Conservation (phyloP, 2,113 vertebrate species). For the Myxocyprinus asiaticus region DNA sequence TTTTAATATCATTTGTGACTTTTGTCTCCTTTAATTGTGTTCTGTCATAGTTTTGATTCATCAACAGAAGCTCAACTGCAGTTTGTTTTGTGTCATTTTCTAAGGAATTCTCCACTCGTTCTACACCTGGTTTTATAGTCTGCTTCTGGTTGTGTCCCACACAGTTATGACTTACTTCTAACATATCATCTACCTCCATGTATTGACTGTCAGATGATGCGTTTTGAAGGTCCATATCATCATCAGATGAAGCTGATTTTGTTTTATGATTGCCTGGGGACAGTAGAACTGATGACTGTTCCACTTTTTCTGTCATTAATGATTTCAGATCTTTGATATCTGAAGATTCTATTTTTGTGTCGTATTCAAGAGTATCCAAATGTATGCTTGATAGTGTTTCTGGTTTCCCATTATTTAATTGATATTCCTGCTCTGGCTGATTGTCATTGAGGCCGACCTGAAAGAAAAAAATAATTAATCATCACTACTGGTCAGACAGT, state of each 20-base stretch:
- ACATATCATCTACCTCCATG: conserved; percentile 35
- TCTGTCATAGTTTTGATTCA: background rate
- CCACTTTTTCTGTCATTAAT: background rate
- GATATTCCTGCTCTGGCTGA: background rate
- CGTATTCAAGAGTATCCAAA: background rate
- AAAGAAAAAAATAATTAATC: background rate
- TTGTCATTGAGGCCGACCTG: conserved; percentile 6
- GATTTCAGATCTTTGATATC: background rate
- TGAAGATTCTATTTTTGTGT: background rate
- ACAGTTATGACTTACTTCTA: background rate
- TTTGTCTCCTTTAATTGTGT: conserved; percentile 5
- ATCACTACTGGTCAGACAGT: no score
- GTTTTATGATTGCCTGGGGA: background rate
- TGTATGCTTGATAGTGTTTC: background rate
- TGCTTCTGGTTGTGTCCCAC: background rate
- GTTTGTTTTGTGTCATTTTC: background rate
- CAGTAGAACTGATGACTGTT: background rate
- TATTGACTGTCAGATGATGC: conserved; percentile 17
- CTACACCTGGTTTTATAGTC: background rate
- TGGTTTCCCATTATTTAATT: background rate
- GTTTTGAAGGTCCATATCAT: background rate
- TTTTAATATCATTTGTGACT: background rate
- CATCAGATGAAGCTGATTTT: background rate
- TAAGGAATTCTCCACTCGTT: background rate
- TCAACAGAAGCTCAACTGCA: background rate